Evolutionary conservation across 1,140 invertebrate species (phyloP).

Genomic region (Trigoniulus corallinus): DNA sequence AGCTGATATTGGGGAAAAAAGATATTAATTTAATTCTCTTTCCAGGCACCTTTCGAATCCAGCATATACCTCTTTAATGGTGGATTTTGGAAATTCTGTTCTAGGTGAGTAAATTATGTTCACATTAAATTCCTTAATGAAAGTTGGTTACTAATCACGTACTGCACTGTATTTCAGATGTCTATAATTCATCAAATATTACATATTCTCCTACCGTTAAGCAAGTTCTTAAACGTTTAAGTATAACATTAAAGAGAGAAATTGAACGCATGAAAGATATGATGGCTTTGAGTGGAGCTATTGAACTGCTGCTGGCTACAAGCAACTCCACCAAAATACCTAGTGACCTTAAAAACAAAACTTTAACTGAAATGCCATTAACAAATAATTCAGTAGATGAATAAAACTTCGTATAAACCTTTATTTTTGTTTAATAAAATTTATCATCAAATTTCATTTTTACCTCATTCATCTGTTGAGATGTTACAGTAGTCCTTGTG

Average conservation of each 20-base stretch:
- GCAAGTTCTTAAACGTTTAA: neutral
- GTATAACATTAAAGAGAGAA: conserved; percentile 33
- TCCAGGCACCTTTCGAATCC: neutral
- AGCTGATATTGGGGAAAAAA: neutral
- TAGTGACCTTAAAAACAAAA: neutral
- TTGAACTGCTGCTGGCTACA: conserved; percentile 41
- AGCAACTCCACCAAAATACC: conserved; percentile 7
- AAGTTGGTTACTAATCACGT: too few relatives aligned
- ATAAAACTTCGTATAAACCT: neutral
- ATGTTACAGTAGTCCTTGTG: too few relatives aligned
- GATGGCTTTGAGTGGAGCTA: conserved; percentile 43
- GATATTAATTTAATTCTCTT: conserved; percentile 1
- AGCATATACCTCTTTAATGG: conserved; percentile 31
- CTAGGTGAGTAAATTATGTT: conserved; percentile 33
- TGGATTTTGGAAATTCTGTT: conserved; percentile 52
- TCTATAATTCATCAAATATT: too few relatives aligned
- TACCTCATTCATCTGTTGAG: too few relatives aligned
- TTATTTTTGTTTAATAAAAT: neutral
- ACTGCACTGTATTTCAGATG: neutral
- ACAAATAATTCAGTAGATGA: neutral
- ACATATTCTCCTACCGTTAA: too few relatives aligned
- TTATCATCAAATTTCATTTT: too few relatives aligned
- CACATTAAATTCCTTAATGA: too few relatives aligned
- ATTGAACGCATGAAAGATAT: conserved; percentile 32
- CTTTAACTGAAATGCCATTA: neutral